A percentile compares a stretch with the other conserved stretches of the same genome.
Conservation (phyloP, 2,888 invertebrate genomes). For the Xylophagus ater region DNA sequence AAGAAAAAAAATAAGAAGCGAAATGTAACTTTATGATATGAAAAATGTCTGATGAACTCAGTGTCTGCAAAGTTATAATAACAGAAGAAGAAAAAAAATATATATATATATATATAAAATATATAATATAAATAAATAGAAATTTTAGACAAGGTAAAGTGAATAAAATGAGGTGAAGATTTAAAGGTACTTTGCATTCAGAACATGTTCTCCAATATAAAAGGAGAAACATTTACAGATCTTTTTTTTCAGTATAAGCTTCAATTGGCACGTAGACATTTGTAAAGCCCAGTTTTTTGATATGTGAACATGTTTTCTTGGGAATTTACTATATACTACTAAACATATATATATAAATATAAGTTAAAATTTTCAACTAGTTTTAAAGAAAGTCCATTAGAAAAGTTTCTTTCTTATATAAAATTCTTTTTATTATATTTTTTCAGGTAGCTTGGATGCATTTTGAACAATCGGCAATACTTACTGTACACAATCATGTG, state of each 20-base stretch:
- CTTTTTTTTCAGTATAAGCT: constrained; percentile 10
- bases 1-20: too few relatives aligned
- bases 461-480: constrained; percentile 84
- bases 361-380: too few relatives aligned
- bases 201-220: constrained; percentile 15
- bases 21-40: too few relatives aligned
- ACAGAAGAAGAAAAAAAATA: too few relatives aligned
- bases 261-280: constrained; percentile 17
- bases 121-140: too few relatives aligned
- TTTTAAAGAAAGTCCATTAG: constrained; percentile 9
- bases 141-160: constrained; percentile 13
- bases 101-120: too few relatives aligned
- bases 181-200: constrained; percentile 13
- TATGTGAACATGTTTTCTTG: too few relatives aligned
- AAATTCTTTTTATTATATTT: constrained; percentile 18
- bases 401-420: too few relatives aligned
- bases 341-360: too few relatives aligned
- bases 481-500: constrained; percentile 89
- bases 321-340: too few relatives aligned
- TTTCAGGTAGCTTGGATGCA: constrained; percentile 92
- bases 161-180: constrained; percentile 17
- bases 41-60: too few relatives aligned
- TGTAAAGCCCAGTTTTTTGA: constrained; percentile 4
- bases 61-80: too few relatives aligned
- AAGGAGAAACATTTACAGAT: constrained; percentile 19